These are phyloP conservation scores for Drosophila leonis DNA, from an alignment of 2,888 invertebrate genomes.

Conservation along the genomic window DNA sequence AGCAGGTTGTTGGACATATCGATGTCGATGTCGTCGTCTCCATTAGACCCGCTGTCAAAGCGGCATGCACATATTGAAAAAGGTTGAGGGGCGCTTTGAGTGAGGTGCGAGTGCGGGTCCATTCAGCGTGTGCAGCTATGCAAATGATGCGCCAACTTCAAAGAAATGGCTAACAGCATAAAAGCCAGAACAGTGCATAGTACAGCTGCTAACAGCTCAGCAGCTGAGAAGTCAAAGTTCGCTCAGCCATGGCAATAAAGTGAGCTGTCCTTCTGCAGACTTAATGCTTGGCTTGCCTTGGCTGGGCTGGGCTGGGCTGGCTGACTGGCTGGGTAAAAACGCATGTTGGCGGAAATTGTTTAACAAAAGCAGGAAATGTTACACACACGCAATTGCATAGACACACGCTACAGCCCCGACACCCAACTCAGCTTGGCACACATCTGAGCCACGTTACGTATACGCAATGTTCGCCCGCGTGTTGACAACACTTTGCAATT, in stretches of 20 bases:
- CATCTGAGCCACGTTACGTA: conserved; percentile 51
- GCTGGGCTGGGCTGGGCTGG: conserved; percentile 17
- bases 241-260: conserved; percentile 23
- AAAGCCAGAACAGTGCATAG: conserved; percentile 4
- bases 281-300: conserved; percentile 32
- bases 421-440: neutral
- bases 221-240: conserved; percentile 5
- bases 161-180: conserved; percentile 30
- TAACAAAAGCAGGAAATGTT: conserved; percentile 73
- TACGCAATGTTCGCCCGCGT: conserved; percentile 65
- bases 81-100: neutral
- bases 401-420: conserved; percentile 21
- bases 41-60: conserved; percentile 50
- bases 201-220: conserved; percentile 6
- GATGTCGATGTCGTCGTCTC: conserved; percentile 28
- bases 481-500: conserved; percentile 79
- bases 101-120: neutral
- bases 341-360: conserved; percentile 71
- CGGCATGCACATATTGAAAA: conserved; percentile 32
- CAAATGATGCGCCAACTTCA: conserved; percentile 54
- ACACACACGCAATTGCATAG: conserved; percentile 50
- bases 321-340: conserved; percentile 23
- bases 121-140: conserved; percentile 36
- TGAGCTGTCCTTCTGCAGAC: conserved; percentile 23
- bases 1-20: conserved; percentile 18